These are phyloP conservation scores for Drosophila pegasa DNA, from an alignment of 2,888 invertebrate species.

Conservation along the genomic window DNA sequence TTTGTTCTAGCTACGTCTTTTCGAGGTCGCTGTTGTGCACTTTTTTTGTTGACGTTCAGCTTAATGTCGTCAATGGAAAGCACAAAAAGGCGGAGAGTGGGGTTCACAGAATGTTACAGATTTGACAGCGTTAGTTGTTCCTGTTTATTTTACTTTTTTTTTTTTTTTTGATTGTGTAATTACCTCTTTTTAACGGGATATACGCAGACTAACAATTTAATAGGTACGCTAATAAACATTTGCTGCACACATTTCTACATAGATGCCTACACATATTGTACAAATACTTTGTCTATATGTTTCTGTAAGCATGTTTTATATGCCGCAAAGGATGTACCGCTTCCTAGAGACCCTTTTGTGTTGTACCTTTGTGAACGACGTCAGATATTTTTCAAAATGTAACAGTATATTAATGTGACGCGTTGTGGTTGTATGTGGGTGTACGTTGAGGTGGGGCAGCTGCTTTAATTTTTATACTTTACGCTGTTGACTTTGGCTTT, in stretches of 20 bases:
- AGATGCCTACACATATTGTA: conserved; percentile 8
- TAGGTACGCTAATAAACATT: background rate
- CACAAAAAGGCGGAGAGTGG: conserved; percentile 4
- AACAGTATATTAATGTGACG: conserved; percentile 27
- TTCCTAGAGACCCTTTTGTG: background rate
- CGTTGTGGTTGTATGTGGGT: conserved; percentile 7
- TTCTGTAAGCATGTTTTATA: background rate
- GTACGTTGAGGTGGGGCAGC: background rate
- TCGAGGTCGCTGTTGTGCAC: conserved; percentile 61
- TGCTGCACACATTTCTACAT: background rate
- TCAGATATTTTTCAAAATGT: background rate
- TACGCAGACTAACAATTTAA: conserved; percentile 44
- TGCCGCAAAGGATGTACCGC: background rate
- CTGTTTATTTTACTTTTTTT: conserved; percentile 11
- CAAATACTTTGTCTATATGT: background rate
- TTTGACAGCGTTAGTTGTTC: conserved; percentile 6
- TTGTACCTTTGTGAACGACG: background rate
- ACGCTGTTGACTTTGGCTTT: conserved; percentile 33
- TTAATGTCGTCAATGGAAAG: conserved; percentile 70
- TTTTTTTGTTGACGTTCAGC: conserved; percentile 54
- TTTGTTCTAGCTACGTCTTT: conserved; percentile 44
- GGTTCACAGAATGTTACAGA: conserved; percentile 31
- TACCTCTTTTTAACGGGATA: conserved; percentile 56
- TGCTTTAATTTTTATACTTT: conserved; percentile 13
- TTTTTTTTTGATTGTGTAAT: conserved; percentile 44